These are phyloP conservation scores for Pentalonia nigronervosa DNA, from an alignment of 1,140 invertebrate genomes.

Conservation along the genomic window DNA sequence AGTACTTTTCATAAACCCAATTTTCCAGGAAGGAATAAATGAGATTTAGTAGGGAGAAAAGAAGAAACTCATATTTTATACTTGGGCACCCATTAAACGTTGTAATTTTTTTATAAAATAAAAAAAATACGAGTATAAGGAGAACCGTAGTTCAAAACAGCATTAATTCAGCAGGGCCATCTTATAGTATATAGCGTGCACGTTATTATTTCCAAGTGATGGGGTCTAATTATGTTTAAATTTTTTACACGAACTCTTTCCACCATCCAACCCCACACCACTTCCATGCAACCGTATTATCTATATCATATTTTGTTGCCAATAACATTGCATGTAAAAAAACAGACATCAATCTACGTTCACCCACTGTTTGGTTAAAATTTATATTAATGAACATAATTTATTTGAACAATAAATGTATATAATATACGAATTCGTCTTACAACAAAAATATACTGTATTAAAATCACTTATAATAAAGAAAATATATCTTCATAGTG, in stretches of 20 bases:
- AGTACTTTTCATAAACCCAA: conserved; percentile 46
- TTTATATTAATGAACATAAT: conserved; percentile 36
- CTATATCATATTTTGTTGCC: conserved; percentile 1
- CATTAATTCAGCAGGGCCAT: background rate
- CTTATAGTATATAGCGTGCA: background rate
- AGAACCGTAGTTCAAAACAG: conserved; percentile 13
- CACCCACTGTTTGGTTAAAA: background rate
- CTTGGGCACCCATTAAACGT: conserved; percentile 36
- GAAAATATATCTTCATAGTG: background rate
- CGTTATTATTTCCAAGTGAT: conserved; percentile 39
- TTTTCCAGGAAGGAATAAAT: conserved; percentile 31
- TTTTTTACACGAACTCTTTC: conserved; percentile 2
- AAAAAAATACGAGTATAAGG: conserved; percentile 15
- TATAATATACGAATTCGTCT: background rate
- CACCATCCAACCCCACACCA: background rate
- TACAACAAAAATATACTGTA: background rate
- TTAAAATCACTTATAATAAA: background rate
- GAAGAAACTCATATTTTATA: conserved; percentile 36
- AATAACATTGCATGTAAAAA: conserved; percentile 27
- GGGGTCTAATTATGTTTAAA: conserved; percentile 33
- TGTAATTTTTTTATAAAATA: conserved; percentile 36
- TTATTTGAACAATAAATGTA: background rate
- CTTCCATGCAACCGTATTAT: background rate
- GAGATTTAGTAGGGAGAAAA: background rate
- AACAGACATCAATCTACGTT: background rate